Base-by-base conservation (phyloP, 2,888 invertebrate genomes). In the Disparrhopalites patrizii region DNA sequence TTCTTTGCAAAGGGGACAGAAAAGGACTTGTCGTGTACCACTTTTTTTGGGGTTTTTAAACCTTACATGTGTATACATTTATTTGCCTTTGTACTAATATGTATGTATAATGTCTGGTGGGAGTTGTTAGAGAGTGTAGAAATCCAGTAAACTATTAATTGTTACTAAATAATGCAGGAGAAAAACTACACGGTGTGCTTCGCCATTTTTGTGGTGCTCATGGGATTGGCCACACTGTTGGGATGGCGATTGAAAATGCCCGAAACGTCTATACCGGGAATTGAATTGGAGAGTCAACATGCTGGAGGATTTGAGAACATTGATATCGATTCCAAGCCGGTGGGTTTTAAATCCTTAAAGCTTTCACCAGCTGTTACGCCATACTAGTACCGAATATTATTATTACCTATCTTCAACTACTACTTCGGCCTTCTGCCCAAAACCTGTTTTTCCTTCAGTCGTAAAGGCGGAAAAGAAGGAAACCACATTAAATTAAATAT, bases 151-250 rank as follows among this genome's bases (percentile, higher is more conserved):
- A 31, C 31, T 56, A n/a, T 47, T 7, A 47, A 47, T 47, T 47
- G 47, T 20, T 47, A 47, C 47, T 65, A 27, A 52, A 47, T 62
- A 50, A 30, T 66, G 58, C 87, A 90, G 78, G 98, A 99, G 81
- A 93, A 96, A 80, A 99, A 99, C 81, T 99, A 99, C 81, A 95
- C 94, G 36, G 93, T 98, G 72, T 99, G 98, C 80, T 99, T 99
- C 81, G 93, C 96, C 13, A 94, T 95, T 52, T 99, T 99, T 81
- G 92, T 94, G 20, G 73, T 73, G 3, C 63, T 73, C 27, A 73
- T 73, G 73, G 70, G 71, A 38, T 50, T 73, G 54, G 73, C 73
- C 2, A 73, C 70, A 25, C 43, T 73, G 23, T n/a, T 71, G 10
- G 70, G 60, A 13, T 70, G 73, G 70, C 56, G 69, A 56, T 50